Evolutionary conservation across 2,797 vertebrate species (phyloP).

Genomic region (Myotis myotis): DNA sequence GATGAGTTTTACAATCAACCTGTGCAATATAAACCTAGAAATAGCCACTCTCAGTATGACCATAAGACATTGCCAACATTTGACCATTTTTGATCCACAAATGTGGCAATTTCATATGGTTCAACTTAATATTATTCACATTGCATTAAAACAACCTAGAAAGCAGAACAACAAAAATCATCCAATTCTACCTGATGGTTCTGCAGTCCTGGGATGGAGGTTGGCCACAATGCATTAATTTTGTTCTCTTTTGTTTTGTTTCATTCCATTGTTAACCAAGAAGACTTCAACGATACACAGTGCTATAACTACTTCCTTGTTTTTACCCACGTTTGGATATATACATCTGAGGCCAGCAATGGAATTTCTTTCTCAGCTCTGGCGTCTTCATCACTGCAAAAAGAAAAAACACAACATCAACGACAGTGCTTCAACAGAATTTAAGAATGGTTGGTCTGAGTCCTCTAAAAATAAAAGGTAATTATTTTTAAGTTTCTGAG

Average conservation of each 20-base stretch:
- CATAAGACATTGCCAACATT: not conserved
- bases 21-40: not conserved
- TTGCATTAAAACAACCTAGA: not conserved
- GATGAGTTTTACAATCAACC: not conserved
- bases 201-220: not conserved
- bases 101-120: not conserved
- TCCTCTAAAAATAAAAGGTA: not conserved
- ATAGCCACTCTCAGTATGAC: not conserved
- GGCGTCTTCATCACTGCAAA: not conserved
- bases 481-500: not conserved
- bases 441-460: not conserved
- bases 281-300: not conserved
- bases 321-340: not conserved
- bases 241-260: not conserved
- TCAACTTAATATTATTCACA: not conserved
- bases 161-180: not conserved
- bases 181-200: not conserved
- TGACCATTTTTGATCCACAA: not conserved
- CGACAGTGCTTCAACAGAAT: not conserved
- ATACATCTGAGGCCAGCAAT: not conserved
- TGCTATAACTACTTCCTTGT: not conserved
- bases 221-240: not conserved
- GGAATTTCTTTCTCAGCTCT: constrained; percentile 11
- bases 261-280: constrained; percentile 37
- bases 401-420: not conserved